Evolutionary conservation across 1,140 invertebrate genomes (phyloP), one percentile per base, ranked within the genome.

Genomic region (Pseudomyrmex sp.): DNA sequence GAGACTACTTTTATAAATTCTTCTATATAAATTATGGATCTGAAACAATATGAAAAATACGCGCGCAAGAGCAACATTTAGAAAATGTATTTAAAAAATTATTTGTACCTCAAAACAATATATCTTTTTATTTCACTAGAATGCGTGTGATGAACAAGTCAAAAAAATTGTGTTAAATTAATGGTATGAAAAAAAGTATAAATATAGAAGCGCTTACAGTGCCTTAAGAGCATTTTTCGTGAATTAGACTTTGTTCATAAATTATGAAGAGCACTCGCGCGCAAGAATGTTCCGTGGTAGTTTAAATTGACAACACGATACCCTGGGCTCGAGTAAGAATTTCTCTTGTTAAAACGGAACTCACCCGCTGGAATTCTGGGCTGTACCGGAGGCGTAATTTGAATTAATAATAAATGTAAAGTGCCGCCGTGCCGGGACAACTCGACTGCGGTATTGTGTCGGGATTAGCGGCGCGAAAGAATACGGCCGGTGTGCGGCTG

Each of bases 341-440:
- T 80, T 23, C 76, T 46, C 76, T 80, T 58, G 76, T 70, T 70
- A 80, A 80, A 80, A 80, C 54, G 44, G 65, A 80, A 70, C 23
- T 80, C 50, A 80, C 54, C 54, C 76, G 54, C 54, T 72, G 44
- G 66, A 80, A 72, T 72, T 80, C 23, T 26, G 52, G 54, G n/a
- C 66, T 61, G 35, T 35, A 48, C 46, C 23, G 44, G 76, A 50
- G 23, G 56, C 44, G 76, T 80, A 80, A 80, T 80, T 80, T 80
- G 76, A 80, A 70, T 80, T 70, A 80, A 80, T 80, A 80, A 72
- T 80, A 80, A 80, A 80, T 80, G 66, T 80, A 80, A 80, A 70
- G 66, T 61, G 65, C 66, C 44, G 15, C 15, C 20, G 12, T 48
- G 15, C 44, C 44, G n/a, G 12, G 35, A 52, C 48, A 58, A 20